phyloP scores from a whole-genome alignment of 2,113 vertebrate species.

The Sardina pilchardus region DNA sequence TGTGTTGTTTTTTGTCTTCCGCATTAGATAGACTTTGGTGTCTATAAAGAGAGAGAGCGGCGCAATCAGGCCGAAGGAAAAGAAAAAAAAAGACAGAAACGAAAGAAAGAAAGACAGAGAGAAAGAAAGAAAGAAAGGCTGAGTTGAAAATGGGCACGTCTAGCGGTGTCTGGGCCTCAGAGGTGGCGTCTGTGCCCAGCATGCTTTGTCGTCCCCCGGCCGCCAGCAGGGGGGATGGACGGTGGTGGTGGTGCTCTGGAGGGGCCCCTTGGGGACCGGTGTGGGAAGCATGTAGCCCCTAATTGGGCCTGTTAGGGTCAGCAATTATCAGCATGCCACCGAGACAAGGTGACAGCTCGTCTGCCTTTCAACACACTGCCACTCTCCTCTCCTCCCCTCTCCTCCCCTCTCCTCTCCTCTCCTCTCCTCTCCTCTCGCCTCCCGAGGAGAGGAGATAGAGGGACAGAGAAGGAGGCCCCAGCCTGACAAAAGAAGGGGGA shows the following conservation, averaged over 20 bases:
- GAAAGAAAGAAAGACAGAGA: background rate
- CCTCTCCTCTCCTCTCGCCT: background rate
- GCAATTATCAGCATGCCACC: constrained; percentile 66
- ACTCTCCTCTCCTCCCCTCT: constrained; percentile 33
- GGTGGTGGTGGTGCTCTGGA: background rate
- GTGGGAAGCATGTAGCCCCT: constrained; percentile 52
- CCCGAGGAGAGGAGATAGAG: background rate
- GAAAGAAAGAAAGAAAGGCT: background rate
- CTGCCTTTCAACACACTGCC: constrained; percentile 46
- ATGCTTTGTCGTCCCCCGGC: constrained; percentile 47
- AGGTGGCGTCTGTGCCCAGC: constrained; percentile 38
- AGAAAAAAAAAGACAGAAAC: background rate
- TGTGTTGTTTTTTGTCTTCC: background rate
- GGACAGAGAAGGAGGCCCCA: background rate
- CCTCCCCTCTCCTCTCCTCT: background rate
- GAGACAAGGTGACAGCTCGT: constrained; percentile 55
- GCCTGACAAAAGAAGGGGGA: background rate
- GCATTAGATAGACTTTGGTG: background rate
- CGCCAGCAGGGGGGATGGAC: background rate
- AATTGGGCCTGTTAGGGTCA: constrained; percentile 69
- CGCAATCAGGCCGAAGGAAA: background rate
- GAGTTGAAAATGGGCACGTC: background rate
- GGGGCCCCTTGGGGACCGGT: constrained; percentile 33
- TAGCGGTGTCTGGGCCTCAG: background rate
- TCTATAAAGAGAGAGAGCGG: background rate